Evolutionary conservation across 2,888 invertebrate species (phyloP), one percentile per base, ranked within the genome.

Genomic region (Scaptodrosophila latifasciaeformis): DNA sequence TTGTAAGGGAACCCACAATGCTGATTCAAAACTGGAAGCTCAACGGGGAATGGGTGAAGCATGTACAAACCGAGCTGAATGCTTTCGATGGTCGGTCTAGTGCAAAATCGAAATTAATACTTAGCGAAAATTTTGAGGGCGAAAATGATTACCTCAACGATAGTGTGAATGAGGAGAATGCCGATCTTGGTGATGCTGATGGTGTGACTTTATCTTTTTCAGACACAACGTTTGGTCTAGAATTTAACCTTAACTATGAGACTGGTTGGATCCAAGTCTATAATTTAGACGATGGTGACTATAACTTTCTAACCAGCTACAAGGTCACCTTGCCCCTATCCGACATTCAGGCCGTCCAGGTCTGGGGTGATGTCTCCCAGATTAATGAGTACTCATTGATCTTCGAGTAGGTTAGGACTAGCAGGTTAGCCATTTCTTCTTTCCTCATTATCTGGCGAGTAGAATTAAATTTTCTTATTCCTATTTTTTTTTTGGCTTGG

Each of bases 341-440:
- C 37, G 69, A 81, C 12, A 86, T 86, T 27, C 61, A 81, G 59
- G 75, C 83, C 37, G 59, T 86, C 19, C 86, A 86, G 67, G 78
- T 86, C 37, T 86, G 86, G 85, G 86, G 84, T 46, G 86, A 86
- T 74, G 80, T 86, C 17, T 63, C 82, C 56, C 84, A 83, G 68
- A 71, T 86, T 27, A 72, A 75, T 24, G 74, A 83, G 53, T 62
- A 86, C 62, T 69, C 81, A 34, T 77, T 86, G 68, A 63, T 58
- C 55, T 83, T 82, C 47, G 59, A 74, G 54, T 82, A 62, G 79
- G 45, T 15, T 3, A 37, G 29, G 62, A n/a, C n/a, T n/a, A n/a
- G n/a, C n/a, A 70, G 70, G 74, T 66, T 74, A 70, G 74, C 53
- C 3, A 17, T 17, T 19, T 40, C 35, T 15, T 40, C 29, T 31